phyloP scores from a whole-genome alignment of 2,797 vertebrate genomes.

The Telmatherina bonti region DNA sequence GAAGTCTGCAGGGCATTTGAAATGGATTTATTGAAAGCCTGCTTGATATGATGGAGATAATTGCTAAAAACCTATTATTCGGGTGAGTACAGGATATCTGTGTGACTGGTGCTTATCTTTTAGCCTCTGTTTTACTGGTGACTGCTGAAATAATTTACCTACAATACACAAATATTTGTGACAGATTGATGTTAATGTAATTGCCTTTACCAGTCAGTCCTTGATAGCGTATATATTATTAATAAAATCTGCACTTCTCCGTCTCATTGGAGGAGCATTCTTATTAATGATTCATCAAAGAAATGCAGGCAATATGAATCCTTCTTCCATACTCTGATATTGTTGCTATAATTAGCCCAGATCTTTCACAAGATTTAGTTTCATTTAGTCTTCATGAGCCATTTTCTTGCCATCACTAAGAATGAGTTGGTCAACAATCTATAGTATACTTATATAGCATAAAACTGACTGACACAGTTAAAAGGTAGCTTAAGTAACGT shows the following conservation, averaged over 20 bases:
- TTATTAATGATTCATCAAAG: slow-evolving; percentile 23
- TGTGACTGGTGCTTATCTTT: slow-evolving; percentile 2
- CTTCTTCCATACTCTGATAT: background rate
- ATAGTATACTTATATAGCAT: no score
- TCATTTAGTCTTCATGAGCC: background rate
- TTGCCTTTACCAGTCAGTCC: slow-evolving; percentile 12
- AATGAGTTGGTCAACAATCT: background rate
- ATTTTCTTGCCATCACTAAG: background rate
- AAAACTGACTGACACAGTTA: background rate
- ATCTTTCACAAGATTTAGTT: slow-evolving; percentile 3
- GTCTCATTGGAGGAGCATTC: slow-evolving; percentile 6
- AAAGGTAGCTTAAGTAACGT: background rate
- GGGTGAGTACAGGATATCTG: background rate
- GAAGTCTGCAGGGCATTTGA: slow-evolving; percentile 12
- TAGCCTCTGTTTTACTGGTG: background rate
- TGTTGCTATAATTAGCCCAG: slow-evolving; percentile 6
- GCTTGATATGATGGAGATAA: slow-evolving; percentile 19
- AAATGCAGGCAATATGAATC: background rate
- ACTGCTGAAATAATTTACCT: slow-evolving; percentile 16
- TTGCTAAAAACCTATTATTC: slow-evolving; percentile 18
- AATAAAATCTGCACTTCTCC: background rate
- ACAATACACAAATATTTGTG: background rate
- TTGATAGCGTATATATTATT: slow-evolving; percentile 14
- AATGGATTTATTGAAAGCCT: slow-evolving; percentile 8
- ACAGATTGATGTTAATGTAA: slow-evolving; percentile 4